Evolutionary conservation across 2,888 invertebrate species (phyloP), one percentile per base, ranked within the genome.

Genomic region (Gymnocheta viridis): DNA sequence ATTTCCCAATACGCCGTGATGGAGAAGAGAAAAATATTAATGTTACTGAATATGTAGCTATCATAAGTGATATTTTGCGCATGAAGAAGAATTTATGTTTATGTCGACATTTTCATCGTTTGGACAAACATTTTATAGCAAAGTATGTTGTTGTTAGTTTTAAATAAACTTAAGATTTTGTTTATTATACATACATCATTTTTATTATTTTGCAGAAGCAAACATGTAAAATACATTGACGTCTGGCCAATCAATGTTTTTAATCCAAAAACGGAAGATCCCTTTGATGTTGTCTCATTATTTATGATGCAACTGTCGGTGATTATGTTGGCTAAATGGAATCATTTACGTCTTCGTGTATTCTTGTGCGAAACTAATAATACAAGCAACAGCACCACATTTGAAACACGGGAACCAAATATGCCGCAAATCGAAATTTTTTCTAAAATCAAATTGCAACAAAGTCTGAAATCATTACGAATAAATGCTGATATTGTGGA

Each of bases 281-380:
- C 95, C 72, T 98, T 98, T 92, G 97, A 98, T 86, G 97, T 96
- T 86, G 97, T 97, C 3, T 95, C 98, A 12, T 93, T 99, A 85
- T 99, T 99, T 93, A 96, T 99, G 94, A 95, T 99, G 91, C 99
- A 99, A 89, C 92, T 99, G 86, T 98, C 99, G 0, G 99, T 99
- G 87, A 98, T 99, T 70, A 98, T 98, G 94, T 96, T 97, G 24
- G 94, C 96, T 12, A 94, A 95, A 85, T 98, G 98, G 98, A 97
- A 96, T 88, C 95, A 95, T 87, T 92, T 97, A 87, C 94, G 95
- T n/a, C 93, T 99, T 77, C 93, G 99, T 38, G 95, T 98, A 62
- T 97, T 97, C 90, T 93, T 98, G 77, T 97, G 98, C 87, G 96
- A 95, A 85, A 92, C 92, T n/a, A 89, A 88, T 60, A 90, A 89